Evolutionary conservation across 1,140 invertebrate genomes (phyloP).

Genomic region (Nasonia longicornis): DNA sequence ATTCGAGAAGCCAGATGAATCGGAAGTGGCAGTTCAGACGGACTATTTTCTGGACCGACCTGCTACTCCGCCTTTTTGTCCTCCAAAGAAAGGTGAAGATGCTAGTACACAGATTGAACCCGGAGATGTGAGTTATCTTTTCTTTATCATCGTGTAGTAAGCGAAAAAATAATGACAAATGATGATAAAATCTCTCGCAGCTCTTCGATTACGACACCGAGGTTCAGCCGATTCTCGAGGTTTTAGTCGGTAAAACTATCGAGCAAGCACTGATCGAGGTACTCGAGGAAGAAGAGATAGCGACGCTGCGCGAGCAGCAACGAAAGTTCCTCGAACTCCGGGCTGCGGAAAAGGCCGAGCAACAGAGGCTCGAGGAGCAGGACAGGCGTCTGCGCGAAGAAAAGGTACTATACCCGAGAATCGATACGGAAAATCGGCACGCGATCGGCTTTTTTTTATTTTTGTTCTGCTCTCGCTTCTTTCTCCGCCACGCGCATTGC

Average conservation of each 20-base stretch:
- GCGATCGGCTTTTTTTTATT: background rate
- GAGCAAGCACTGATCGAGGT: conserved; percentile 89
- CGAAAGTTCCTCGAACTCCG: conserved; percentile 81
- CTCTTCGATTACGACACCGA: conserved; percentile 92
- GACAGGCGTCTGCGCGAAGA: conserved; percentile 76
- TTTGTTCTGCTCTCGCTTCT: background rate
- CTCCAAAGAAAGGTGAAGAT: conserved; percentile 84
- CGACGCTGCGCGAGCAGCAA: conserved; percentile 80
- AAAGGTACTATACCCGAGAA: conserved; percentile 62
- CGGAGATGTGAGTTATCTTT: conserved; percentile 79
- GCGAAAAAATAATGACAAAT: background rate
- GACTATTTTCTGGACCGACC: conserved; percentile 88
- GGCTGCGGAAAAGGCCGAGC: conserved; percentile 83
- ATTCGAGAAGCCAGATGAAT: conserved; percentile 78
- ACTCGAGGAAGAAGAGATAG: conserved; percentile 82
- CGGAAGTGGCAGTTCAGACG: conserved; percentile 84
- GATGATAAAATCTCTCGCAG: conserved; percentile 59
- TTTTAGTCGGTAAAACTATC: conserved; percentile 87
- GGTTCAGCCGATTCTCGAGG: conserved; percentile 88
- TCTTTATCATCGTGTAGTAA: background rate
- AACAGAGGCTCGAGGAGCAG: conserved; percentile 79
- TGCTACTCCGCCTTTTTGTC: conserved; percentile 78
- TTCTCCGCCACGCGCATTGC: conserved; percentile 25
- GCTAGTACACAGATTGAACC: conserved; percentile 86
- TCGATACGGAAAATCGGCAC: background rate